Evolutionary conservation across 2,113 vertebrate genomes (phyloP).

Genomic region (Podiceps cristatus): DNA sequence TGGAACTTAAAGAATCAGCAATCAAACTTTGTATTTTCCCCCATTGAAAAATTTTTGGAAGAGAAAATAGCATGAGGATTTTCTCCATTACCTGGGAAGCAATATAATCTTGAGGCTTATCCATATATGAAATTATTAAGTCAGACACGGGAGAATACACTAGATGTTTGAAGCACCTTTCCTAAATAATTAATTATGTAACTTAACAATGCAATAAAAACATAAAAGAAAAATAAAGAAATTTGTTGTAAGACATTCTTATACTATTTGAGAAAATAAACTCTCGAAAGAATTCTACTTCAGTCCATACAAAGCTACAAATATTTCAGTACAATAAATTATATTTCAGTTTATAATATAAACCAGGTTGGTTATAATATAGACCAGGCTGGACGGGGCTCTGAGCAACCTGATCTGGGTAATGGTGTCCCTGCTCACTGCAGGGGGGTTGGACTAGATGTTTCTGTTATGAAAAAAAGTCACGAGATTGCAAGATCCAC

Average conservation of each 20-base stretch:
- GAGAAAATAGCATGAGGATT: neutral
- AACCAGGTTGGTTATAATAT: too few species aligned
- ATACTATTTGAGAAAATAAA: neutral
- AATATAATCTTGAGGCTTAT: neutral
- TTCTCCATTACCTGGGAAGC: neutral
- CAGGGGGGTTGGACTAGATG: too few species aligned
- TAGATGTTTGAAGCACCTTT: neutral
- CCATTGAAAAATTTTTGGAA: neutral
- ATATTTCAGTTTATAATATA: neutral
- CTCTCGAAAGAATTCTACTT: neutral
- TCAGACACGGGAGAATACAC: neutral
- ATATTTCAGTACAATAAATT: neutral
- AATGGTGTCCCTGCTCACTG: too few species aligned
- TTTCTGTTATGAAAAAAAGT: neutral
- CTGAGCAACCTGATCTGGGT: too few species aligned
- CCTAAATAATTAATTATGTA: neutral
- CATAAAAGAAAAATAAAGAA: neutral
- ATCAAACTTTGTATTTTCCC: neutral
- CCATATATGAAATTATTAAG: neutral
- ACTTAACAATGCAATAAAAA: neutral
- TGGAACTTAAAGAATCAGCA: neutral
- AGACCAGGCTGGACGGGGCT: too few species aligned
- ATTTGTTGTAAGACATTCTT: neutral
- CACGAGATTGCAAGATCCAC: neutral
- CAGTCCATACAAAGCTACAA: neutral